phyloP scores from a whole-genome alignment of 2,113 vertebrate species.

The Triplophysa siluroides region DNA sequence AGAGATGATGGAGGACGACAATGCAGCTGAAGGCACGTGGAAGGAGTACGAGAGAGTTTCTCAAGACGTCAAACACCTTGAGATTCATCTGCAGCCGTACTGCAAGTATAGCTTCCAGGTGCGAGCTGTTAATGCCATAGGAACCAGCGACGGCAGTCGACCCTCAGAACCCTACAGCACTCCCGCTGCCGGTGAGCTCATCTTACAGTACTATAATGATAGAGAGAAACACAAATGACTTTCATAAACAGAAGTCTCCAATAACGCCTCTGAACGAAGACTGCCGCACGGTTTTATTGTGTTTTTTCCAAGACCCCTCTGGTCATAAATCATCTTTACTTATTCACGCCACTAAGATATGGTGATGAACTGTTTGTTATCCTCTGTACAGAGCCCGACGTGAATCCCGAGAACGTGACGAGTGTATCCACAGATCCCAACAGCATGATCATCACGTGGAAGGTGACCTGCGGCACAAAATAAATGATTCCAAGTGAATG shows the following conservation, averaged over 20 bases:
- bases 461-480: conserved; percentile 64
- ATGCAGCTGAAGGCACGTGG: conserved; percentile 65
- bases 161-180: conserved; percentile 66
- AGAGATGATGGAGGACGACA: conserved; percentile 72
- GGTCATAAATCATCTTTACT: no score
- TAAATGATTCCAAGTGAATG: no score
- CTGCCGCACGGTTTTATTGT: no score
- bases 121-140: conserved; percentile 75
- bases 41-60: conserved; percentile 59
- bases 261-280: no score
- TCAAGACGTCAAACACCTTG: conserved; percentile 68
- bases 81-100: conserved; percentile 75
- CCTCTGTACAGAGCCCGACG: conserved; percentile 70
- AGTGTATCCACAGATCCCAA: conserved; percentile 77
- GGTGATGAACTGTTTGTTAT: background rate
- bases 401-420: conserved; percentile 73
- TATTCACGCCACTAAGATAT: no score
- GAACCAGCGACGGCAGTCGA: conserved; percentile 69
- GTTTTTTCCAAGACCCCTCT: no score
- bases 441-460: conserved; percentile 81
- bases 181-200: conserved; percentile 66
- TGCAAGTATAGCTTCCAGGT: conserved; percentile 81
- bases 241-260: no score
- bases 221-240: no score
- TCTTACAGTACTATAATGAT: background rate